These are phyloP conservation scores for Vandiemenella viatica DNA, from an alignment of 2,888 invertebrate genomes.

Conservation along the genomic window DNA sequence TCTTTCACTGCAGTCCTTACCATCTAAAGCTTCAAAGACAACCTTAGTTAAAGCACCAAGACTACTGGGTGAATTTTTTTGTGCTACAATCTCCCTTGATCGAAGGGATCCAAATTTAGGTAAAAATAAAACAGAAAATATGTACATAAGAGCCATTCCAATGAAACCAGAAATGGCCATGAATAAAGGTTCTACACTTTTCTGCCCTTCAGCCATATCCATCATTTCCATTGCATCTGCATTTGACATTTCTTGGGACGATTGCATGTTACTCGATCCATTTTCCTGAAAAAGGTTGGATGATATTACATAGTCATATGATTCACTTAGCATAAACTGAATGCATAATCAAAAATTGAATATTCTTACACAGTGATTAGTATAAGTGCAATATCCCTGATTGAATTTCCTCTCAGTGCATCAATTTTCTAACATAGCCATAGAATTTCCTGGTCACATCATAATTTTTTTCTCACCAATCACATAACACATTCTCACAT, in stretches of 20 bases:
- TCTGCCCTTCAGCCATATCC: constrained; percentile 24
- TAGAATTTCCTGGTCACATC: too few relatives aligned
- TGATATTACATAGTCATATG: too few relatives aligned
- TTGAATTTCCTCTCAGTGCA: too few relatives aligned
- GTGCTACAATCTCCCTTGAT: constrained; percentile 20
- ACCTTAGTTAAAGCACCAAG: constrained; percentile 28
- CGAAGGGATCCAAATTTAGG: constrained; percentile 30
- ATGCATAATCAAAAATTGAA: too few relatives aligned
- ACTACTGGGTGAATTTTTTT: constrained; percentile 24
- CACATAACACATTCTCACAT: too few relatives aligned
- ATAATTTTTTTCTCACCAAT: too few relatives aligned
- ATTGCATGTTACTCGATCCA: too few relatives aligned
- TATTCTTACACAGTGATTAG: too few relatives aligned
- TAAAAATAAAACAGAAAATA: constrained; percentile 33
- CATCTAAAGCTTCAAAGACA: constrained; percentile 31
- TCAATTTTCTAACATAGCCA: too few relatives aligned
- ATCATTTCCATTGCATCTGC: constrained; percentile 15
- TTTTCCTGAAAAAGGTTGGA: too few relatives aligned
- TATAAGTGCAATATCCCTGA: too few relatives aligned
- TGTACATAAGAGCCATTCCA: constrained; percentile 38
- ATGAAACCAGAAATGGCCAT: constrained; percentile 41
- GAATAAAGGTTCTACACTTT: constrained; percentile 35
- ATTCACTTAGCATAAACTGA: too few relatives aligned
- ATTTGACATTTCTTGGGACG: not conserved
- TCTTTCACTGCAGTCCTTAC: constrained; percentile 31